Percentiles rank a stretch among this genome's conserved stretches.
phyloP scores from a whole-genome alignment of 2,888 invertebrate species.

The Stenodera caucasica region DNA sequence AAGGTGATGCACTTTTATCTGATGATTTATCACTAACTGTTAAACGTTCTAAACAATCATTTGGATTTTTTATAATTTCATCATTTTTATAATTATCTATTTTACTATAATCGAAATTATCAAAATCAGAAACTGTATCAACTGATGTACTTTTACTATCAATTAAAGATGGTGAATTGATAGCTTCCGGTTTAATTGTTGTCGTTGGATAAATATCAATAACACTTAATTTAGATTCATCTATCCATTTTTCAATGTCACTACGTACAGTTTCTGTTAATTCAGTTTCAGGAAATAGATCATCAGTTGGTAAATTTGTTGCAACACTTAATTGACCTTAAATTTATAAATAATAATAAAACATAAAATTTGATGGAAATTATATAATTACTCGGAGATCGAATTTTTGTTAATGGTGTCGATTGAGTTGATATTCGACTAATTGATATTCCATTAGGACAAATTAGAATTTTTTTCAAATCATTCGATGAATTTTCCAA shows the following conservation, averaged over 20 bases:
- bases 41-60: slow-evolving; percentile 45
- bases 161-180: background rate
- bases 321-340: slow-evolving; percentile 56
- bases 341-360: slow-evolving; percentile 27
- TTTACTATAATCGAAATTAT: slow-evolving; percentile 17
- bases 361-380: slow-evolving; percentile 7
- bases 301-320: slow-evolving; percentile 51
- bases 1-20: slow-evolving; percentile 46
- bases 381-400: slow-evolving; percentile 60
- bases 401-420: slow-evolving; percentile 49
- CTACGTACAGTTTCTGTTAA: slow-evolving; percentile 48
- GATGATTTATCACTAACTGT: slow-evolving; percentile 49
- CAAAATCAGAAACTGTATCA: slow-evolving; percentile 8
- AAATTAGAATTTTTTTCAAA: slow-evolving; percentile 60
- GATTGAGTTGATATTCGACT: slow-evolving; percentile 48
- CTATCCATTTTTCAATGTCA: slow-evolving; percentile 55
- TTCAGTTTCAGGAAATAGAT: slow-evolving; percentile 50
- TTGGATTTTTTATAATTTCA: slow-evolving; percentile 38
- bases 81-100: slow-evolving; percentile 28
- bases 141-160: slow-evolving; percentile 16
- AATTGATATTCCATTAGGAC: slow-evolving; percentile 55
- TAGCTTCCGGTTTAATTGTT: slow-evolving; percentile 27
- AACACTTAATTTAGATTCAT: slow-evolving; percentile 52
- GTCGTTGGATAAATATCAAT: slow-evolving; percentile 37
- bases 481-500: slow-evolving; percentile 60